These are phyloP conservation scores for Haplotaxodon microlepis DNA, from an alignment of 2,113 vertebrate genomes.

Conservation along the genomic window DNA sequence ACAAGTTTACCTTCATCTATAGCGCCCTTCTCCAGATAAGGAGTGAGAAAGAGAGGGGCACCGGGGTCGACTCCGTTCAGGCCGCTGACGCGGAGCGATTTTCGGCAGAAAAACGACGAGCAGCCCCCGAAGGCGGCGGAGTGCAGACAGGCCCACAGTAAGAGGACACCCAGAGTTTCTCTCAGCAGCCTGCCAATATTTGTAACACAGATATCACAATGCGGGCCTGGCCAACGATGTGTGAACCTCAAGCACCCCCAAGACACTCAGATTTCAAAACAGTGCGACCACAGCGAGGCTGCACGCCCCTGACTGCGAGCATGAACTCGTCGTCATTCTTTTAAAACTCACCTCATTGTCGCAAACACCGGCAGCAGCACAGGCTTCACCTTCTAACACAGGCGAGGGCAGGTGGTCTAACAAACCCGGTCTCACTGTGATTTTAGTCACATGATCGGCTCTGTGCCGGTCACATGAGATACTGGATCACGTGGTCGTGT, in stretches of 20 bases:
- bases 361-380: neutral
- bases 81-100: conserved; percentile 31
- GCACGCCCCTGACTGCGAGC: neutral
- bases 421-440: fast-evolving
- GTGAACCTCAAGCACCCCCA: neutral
- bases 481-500: neutral
- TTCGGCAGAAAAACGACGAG: conserved; percentile 68
- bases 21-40: conserved; percentile 74
- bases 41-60: conserved; percentile 79
- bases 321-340: neutral
- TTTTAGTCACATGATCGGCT: conserved; percentile 12
- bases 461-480: neutral
- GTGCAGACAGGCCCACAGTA: conserved; percentile 28
- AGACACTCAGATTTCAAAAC: neutral
- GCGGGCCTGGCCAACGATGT: neutral
- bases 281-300: neutral
- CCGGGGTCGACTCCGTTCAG: conserved; percentile 58
- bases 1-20: conserved; percentile 64
- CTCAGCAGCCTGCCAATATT: conserved; percentile 20
- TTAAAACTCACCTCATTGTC: conserved; percentile 39
- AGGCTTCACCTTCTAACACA: neutral
- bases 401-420: neutral
- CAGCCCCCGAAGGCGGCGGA: conserved; percentile 26
- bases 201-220: neutral
- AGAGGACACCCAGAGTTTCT: conserved; percentile 37